These are phyloP conservation scores for Oreochromis mossambicus DNA, from an alignment of 2,797 vertebrate genomes.

Conservation along the genomic window DNA sequence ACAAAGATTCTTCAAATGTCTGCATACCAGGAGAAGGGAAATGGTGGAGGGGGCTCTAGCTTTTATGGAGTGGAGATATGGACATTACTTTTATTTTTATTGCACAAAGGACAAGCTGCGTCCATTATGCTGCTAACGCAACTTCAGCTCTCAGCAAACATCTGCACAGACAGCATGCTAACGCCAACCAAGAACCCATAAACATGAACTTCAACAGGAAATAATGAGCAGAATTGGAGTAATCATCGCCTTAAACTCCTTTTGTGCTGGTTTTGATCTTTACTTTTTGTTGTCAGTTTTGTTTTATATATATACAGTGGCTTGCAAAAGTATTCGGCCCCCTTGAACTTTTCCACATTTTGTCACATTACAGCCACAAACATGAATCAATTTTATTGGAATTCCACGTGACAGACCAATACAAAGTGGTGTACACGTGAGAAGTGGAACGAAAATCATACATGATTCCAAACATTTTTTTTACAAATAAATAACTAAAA, in stretches of 20 bases:
- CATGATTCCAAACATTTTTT: too few species aligned
- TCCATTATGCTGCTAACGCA: neutral
- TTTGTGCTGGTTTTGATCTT: neutral
- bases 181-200: neutral
- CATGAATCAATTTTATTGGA: too few species aligned
- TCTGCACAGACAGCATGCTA: neutral
- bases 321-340: too few species aligned
- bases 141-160: neutral
- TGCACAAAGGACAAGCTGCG: neutral
- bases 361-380: too few species aligned
- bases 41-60: neutral
- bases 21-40: neutral
- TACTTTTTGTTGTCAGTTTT: neutral
- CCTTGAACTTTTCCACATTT: too few species aligned
- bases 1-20: neutral
- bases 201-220: neutral
- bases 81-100: neutral
- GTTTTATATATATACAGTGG: neutral
- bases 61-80: neutral
- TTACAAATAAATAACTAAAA: too few species aligned
- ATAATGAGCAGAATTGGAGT: neutral
- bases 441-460: too few species aligned
- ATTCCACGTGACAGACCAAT: too few species aligned
- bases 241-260: neutral
- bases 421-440: too few species aligned